These are phyloP conservation scores for Epinotia brunnichana DNA, from an alignment of 2,888 invertebrate species.

Conservation along the genomic window DNA sequence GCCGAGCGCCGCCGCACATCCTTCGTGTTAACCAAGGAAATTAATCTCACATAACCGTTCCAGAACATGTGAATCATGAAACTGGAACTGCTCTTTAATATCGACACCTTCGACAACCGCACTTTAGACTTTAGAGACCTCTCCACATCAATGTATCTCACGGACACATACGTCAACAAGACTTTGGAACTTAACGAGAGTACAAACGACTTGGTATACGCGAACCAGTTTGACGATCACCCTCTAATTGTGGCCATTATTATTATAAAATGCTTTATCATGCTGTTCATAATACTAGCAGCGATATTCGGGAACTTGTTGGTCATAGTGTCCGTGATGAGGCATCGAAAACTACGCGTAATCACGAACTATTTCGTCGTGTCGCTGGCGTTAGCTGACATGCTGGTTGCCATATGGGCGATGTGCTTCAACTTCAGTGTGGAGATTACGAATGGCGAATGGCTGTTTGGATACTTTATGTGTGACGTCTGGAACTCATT, in stretches of 20 bases:
- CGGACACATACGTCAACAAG: conserved; percentile 69
- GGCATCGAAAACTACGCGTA: conserved; percentile 86
- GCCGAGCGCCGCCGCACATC: conserved; percentile 16
- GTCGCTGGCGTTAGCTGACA: conserved; percentile 96
- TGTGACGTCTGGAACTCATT: conserved; percentile 98
- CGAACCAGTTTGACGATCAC: conserved; percentile 71
- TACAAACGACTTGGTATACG: conserved; percentile 67
- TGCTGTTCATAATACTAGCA: conserved; percentile 93
- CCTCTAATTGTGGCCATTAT: conserved; percentile 84
- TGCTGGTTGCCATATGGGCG: conserved; percentile 96
- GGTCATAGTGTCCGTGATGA: conserved; percentile 92
- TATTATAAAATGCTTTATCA: conserved; percentile 89
- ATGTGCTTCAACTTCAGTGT: conserved; percentile 97
- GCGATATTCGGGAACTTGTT: conserved; percentile 95
- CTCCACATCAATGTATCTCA: conserved; percentile 78
- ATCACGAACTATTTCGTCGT: conserved; percentile 98
- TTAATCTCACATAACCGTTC: conserved; percentile 61
- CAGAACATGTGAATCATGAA: conserved; percentile 73
- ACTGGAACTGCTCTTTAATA: conserved; percentile 64
- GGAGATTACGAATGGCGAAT: conserved; percentile 91
- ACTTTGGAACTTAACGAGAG: conserved; percentile 69
- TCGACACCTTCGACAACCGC: conserved; percentile 62
- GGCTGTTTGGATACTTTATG: conserved; percentile 96
- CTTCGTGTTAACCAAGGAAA: conserved; percentile 60
- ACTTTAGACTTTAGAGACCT: conserved; percentile 71